Conservation (phyloP, 2,113 vertebrate genomes). For the Trogon melanurus region DNA sequence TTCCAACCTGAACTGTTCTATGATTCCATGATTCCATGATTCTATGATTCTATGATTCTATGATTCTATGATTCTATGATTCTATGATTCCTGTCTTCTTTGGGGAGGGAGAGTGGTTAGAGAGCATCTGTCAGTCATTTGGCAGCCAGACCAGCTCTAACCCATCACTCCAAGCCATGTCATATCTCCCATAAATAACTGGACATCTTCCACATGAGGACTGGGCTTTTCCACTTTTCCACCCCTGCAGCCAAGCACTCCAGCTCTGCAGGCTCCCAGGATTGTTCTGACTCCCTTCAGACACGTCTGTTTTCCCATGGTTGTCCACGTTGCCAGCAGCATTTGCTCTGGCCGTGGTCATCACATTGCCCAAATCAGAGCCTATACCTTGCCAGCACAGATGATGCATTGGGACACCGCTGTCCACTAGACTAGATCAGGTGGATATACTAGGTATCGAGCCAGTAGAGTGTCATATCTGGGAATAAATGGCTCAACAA, state of each 20-base stretch:
- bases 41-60: too few species aligned
- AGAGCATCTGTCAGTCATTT: too few species aligned
- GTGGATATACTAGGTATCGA: neutral
- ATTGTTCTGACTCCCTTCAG: neutral
- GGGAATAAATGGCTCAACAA: neutral
- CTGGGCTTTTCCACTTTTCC: neutral
- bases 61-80: too few species aligned
- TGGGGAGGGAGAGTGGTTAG: too few species aligned
- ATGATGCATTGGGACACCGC: fast-evolving
- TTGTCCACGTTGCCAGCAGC: neutral
- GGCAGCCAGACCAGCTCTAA: too few species aligned
- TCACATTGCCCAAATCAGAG: fast-evolving
- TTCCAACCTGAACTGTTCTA: too few species aligned
- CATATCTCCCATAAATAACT: neutral
- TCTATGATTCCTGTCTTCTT: too few species aligned
- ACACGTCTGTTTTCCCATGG: neutral
- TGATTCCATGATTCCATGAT: too few species aligned
- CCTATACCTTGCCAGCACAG: neutral
- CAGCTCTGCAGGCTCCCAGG: neutral
- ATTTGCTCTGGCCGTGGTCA: neutral
- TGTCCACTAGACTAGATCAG: too few species aligned
- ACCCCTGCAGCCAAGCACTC: fast-evolving
- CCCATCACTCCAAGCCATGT: neutral
- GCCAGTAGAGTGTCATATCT: neutral
- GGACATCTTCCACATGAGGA: neutral